Base-by-base conservation (phyloP, 1,140 invertebrate genomes). In the Portunus trituberculatus region DNA sequence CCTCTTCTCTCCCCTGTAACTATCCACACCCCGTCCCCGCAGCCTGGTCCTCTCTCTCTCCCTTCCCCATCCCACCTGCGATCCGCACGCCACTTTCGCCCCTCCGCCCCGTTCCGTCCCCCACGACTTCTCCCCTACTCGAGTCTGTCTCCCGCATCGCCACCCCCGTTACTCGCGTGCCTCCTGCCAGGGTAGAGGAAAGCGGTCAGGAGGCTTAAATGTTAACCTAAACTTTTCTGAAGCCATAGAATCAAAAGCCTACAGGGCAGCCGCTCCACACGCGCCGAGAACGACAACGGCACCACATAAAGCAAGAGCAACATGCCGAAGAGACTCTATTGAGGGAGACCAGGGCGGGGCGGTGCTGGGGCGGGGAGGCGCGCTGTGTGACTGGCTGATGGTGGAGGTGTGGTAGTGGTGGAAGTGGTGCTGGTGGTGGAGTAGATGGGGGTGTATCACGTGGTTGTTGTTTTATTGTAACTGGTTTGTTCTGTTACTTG, bases 151-250 rank as follows among this genome's bases (percentile, higher is more conserved):
- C 84, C 31, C 84, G 84, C 84, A 32, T 76, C 67, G 67, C 67
- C 67, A 76, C 67, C 67, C n/a, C 67, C 67, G 67, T 76, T 76
- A 76, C 67, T 76, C 67, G 20, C 67, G 67, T 76, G 67, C 67
- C 67, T 25, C 67, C 67, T 76, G 67, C 67, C 67, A 76, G 67
- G 67, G 67, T 76, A n/a, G 67, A 76, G 67, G 67, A 76, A 76
- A n/a, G 67, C 67, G 67, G 67, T 76, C 67, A 76, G 67, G 67
- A 76, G 20, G n/a, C 67, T 76, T 76, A 76, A 12, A 76, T 76
- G 20, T 25, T n/a, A 76, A 76, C 67, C 67, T 76, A 76, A 76
- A 76, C 67, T 76, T n/a, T 76, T 20, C 67, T n/a, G 67, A 76
- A 76, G 7, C 67, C 67, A n/a, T 76, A n/a, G 20, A 76, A 76